Base-by-base conservation (phyloP, 2,113 vertebrate genomes). In the Anolis sagrei region DNA sequence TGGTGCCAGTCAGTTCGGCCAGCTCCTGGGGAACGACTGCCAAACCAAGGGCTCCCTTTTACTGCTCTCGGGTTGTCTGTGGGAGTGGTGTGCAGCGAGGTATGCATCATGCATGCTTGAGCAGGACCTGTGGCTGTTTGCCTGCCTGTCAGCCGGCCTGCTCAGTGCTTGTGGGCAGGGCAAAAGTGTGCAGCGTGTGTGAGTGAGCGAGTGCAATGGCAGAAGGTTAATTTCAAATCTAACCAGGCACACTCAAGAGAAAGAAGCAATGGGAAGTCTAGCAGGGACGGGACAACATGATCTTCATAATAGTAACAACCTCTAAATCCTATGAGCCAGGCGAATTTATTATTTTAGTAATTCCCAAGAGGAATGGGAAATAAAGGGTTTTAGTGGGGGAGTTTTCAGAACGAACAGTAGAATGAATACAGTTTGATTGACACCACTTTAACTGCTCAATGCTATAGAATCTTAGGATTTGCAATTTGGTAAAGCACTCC, bases 161-260 rank as follows among this genome's bases (percentile, higher is more conserved):
- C 94, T 86, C 11, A 84, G 90, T 70, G 92, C 44, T 82, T 81
- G 92, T 87, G 93, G 94, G 95, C 96, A 93, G 95, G 94, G 93
- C 95, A 83, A 78, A 78, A 10, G 54, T 11, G n/a, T 9, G 10
- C 0, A 44, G n/a, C n/a, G 29, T n/a, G 25, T n/a, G 14, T 32
- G 32, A 3, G 69, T 85, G 84, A 66, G 73, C 2, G 78, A 13
- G 72, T 48, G 88, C 81, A 81, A 32, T 77, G 4, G 93, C 94
- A 74, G 77, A 69, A 96, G 96, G 96, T 96, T 94, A 80, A 76
- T 93, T 89, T 91, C 87, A 36, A 91, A 73, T 81, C 86, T 1
- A 94, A 75, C 39, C 73, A 64, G 78, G 92, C 95, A 92, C 95
- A 93, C 95, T 94, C 96, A n/a, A 36, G 19, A 39, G 7, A 21